Evolutionary conservation across 2,113 vertebrate genomes (phyloP), one percentile per base, ranked within the genome.

Genomic region (Vidua chalybeata): DNA sequence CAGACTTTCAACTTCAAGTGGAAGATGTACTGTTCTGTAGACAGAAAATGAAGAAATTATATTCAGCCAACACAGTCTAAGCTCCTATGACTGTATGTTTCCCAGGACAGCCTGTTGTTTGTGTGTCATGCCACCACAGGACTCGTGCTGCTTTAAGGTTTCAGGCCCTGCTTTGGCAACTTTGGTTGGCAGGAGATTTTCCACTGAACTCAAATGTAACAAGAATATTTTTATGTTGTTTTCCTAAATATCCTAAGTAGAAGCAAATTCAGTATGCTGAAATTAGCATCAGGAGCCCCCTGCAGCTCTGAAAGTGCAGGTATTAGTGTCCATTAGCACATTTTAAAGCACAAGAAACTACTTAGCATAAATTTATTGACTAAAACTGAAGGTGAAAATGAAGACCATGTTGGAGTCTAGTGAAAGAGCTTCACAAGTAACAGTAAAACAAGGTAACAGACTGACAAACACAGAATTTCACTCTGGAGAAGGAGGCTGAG

Each of bases 321-420:
- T 59, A 89, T 91, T 90, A 81, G 51, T 30, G 59, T 77, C 78
- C 89, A 91, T 91, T 95, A 96, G 63, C 84, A 86, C 27, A 54
- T 49, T 82, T 79, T 62, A 28, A 89, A 91, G 24, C 48, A 95
- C 46, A 73, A 64, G 71, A 85, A 87, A 87, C 16, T 67, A 85
- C 74, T 95, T 63, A 85, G 63, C 41, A 80, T 83, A 71, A 61
- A 90, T 91, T 87, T 81, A 63, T 39, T 79, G 39, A 83, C 78
- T 85, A 59, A 91, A 93, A 76, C 31, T 39, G 39, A 85, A 85
- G 59, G 49, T 23, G 17, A 52, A 92, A 95, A 84, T 69, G 7
- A 93, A 91, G 59, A 46, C 4, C 43, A 82, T 11, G 51, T 24
- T 72, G 31, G 15, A 84, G 37, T 61, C 84, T 51, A 66, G 51